phyloP scores from a whole-genome alignment of 2,113 vertebrate species.

The Microcebus griseorufus region DNA sequence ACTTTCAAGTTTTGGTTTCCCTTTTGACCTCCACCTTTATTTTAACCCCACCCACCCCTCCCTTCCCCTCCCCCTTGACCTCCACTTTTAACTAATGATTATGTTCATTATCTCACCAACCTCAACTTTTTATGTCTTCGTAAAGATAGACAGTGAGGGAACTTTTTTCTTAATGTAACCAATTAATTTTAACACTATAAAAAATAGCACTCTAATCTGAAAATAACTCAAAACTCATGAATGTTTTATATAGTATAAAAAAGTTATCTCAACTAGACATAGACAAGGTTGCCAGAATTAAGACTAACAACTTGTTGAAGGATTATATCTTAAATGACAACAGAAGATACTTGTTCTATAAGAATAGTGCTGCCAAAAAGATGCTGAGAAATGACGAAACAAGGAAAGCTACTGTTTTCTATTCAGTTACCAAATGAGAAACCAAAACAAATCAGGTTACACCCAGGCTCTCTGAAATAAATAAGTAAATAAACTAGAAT shows the following conservation, averaged over 20 bases:
- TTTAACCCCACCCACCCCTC: too few species aligned
- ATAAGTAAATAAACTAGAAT: not conserved
- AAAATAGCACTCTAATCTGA: constrained; percentile 40
- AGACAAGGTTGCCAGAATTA: constrained; percentile 15
- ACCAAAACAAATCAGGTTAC: not conserved
- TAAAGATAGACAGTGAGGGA: not conserved
- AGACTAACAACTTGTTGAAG: constrained; percentile 30
- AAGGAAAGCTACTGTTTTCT: constrained; percentile 18
- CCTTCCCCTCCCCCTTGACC: not conserved
- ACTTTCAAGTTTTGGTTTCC: not conserved
- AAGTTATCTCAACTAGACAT: constrained; percentile 31
- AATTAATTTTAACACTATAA: constrained; percentile 54
- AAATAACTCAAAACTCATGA: constrained; percentile 57
- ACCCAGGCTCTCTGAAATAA: constrained; percentile 9
- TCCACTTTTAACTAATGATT: constrained; percentile 24
- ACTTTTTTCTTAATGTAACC: not conserved
- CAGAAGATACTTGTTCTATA: not conserved
- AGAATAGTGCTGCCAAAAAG: not conserved
- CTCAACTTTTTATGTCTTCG: constrained; percentile 9
- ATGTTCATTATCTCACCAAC: constrained; percentile 3
- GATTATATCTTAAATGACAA: constrained; percentile 15
- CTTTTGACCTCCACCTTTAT: not conserved
- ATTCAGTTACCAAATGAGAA: constrained; percentile 44
- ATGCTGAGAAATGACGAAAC: not conserved
- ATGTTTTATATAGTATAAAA: constrained; percentile 47